phyloP scores from a whole-genome alignment of 1,140 invertebrate genomes.

The Galendromus occidentalis region DNA sequence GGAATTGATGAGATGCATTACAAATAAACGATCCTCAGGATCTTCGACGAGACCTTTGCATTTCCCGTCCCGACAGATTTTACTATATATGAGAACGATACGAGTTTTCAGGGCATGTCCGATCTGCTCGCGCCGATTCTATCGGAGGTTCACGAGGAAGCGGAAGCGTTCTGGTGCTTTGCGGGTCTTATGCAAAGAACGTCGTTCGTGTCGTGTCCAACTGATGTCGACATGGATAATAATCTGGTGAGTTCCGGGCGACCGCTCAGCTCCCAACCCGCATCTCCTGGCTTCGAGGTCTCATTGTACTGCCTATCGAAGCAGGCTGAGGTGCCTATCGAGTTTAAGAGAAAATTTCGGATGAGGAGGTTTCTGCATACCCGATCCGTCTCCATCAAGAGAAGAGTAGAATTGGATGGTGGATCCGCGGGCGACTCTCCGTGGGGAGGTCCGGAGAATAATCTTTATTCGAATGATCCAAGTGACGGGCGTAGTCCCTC shows the following conservation, averaged over 20 bases:
- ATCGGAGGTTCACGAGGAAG: constrained; percentile 64
- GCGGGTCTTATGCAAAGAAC: constrained; percentile 70
- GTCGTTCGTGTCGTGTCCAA: constrained; percentile 75
- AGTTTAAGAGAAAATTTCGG: constrained; percentile 12
- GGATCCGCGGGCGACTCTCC: no score
- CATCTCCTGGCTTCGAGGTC: constrained; percentile 14
- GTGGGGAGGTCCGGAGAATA: no score
- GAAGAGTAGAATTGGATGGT: no score
- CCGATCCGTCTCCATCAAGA: no score
- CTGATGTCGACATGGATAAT: constrained; percentile 77
- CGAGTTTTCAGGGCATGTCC: constrained; percentile 49
- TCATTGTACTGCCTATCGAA: constrained; percentile 14
- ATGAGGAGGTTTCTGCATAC: no score
- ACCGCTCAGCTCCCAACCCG: constrained; percentile 12
- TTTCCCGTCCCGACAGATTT: no score
- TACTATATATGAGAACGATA: no score
- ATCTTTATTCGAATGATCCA: no score
- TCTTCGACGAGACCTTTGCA: no score
- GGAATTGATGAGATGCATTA: no score
- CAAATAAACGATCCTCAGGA: no score
- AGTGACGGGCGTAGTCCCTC: no score
- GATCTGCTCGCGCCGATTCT: constrained; percentile 68
- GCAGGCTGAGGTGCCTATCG: constrained; percentile 12
- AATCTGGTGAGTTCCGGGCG: constrained; percentile 43
- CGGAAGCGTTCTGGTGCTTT: constrained; percentile 83